Conservation (phyloP, 2,888 invertebrate genomes). For the Brachylomia viminalis region DNA sequence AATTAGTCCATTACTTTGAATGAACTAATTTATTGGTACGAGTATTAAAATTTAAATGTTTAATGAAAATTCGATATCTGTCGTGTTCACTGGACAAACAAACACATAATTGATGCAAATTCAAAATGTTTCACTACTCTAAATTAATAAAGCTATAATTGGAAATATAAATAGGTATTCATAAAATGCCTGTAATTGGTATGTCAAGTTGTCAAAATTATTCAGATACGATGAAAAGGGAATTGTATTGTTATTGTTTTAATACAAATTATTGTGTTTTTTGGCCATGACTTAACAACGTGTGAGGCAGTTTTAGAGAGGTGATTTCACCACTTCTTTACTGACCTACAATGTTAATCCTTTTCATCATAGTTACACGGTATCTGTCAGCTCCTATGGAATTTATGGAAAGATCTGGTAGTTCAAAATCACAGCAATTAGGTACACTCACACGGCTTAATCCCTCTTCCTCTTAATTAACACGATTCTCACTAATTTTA, state of each 20-base stretch:
- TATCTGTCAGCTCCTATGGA: neutral
- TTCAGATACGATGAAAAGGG: neutral
- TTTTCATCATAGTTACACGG: neutral
- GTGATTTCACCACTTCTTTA: neutral
- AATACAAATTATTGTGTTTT: neutral
- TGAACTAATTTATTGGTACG: slow-evolving; percentile 8
- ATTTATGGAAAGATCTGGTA: neutral
- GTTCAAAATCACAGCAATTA: neutral
- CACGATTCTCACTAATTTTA: neutral
- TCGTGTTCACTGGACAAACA: slow-evolving; percentile 37
- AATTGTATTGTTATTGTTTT: neutral
- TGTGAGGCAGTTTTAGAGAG: neutral
- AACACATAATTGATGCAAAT: slow-evolving; percentile 51
- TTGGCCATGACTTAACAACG: neutral
- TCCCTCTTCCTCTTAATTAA: neutral
- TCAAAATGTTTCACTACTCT: slow-evolving; percentile 16
- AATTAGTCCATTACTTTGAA: slow-evolving; percentile 5
- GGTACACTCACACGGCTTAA: neutral
- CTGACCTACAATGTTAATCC: neutral
- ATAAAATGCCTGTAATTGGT: neutral
- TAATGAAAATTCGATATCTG: slow-evolving; percentile 43
- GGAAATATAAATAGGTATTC: slow-evolving; percentile 33
- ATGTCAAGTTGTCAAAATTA: slow-evolving; percentile 8
- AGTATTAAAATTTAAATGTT: slow-evolving; percentile 39
- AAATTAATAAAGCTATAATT: slow-evolving; percentile 24